Evolutionary conservation across 2,888 invertebrate species (phyloP).

Genomic region (Melinopterus prodromus): DNA sequence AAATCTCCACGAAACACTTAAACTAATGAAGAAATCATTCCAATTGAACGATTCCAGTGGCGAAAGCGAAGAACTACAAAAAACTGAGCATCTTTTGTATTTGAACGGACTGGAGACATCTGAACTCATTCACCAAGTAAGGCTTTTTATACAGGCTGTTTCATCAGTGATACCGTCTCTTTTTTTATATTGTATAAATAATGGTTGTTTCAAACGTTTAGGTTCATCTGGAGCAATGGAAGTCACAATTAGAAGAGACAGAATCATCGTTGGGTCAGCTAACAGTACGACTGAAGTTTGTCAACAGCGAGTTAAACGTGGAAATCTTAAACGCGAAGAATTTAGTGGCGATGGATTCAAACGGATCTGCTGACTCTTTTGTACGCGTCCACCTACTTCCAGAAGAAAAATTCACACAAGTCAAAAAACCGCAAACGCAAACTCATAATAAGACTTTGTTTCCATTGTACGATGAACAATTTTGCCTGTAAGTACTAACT

Average conservation of each 20-base stretch:
- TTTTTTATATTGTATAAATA: background rate
- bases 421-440: constrained; percentile 85
- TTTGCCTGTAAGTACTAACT: constrained; percentile 81
- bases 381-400: constrained; percentile 88
- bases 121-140: constrained; percentile 81
- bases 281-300: constrained; percentile 79
- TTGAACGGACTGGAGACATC: constrained; percentile 90
- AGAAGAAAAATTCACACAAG: constrained; percentile 79
- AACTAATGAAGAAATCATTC: constrained; percentile 88
- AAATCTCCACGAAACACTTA: constrained; percentile 86
- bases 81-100: constrained; percentile 75
- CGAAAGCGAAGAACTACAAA: constrained; percentile 69
- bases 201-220: constrained; percentile 32
- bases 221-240: constrained; percentile 66
- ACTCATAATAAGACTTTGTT: constrained; percentile 92
- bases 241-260: constrained; percentile 71
- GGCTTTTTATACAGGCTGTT: constrained; percentile 7
- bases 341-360: constrained; percentile 85
- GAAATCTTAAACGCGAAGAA: constrained; percentile 92
- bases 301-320: constrained; percentile 75
- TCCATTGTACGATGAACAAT: constrained; percentile 94
- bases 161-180: background rate
- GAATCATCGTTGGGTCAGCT: constrained; percentile 78
- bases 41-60: constrained; percentile 74
- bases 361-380: constrained; percentile 92